Evolutionary conservation across 2,888 invertebrate genomes (phyloP), one percentile per base, ranked within the genome.

Genomic region (Phymatocera aterrima): DNA sequence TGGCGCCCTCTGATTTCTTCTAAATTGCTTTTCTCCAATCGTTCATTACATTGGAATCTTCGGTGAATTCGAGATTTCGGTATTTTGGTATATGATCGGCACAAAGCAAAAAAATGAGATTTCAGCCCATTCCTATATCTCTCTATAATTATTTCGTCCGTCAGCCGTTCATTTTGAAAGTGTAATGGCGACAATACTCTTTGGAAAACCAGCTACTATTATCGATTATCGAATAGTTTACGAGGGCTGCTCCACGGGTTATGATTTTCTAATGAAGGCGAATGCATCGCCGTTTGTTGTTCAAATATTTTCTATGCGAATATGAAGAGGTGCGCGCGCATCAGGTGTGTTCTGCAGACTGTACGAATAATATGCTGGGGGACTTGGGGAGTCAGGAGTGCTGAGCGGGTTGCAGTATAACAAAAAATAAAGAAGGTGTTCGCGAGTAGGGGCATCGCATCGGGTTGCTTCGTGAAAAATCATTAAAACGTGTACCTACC

Each of bases 401-500:
- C 60, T 15, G 68, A 46, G 65, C 46, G 51, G 75, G 74, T 77
- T 80, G 75, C 57, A 40, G 43, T 68, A 74, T 75, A 57, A 64
- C 34, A 79, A 78, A 57, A 79, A 57, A 57, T 65, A 77, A 75
- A 68, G 54, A 77, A 72, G 72, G 51, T 68, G 68, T 43, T 68
- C 68, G 46, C 68, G 68, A 68, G 68, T 40, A 68, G 68, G 68
- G 61, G 61, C 37, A 64, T 43, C 43, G 28, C 12, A 28, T 48
- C 54, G 51, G 51, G 51, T 2, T 81, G 82, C 79, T 79, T 83
- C 84, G 82, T 82, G 83, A 87, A 87, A 87, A 86, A 87, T 87
- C 87, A 83, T 87, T 87, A 86, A 87, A 86, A 85, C 86, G 84
- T 83, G 83, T 81, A 83, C 80, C 57, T 43, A 18, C 40, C 64